These are phyloP conservation scores for Candidula unifasciata DNA, from an alignment of 2,888 invertebrate genomes.

Conservation along the genomic window DNA sequence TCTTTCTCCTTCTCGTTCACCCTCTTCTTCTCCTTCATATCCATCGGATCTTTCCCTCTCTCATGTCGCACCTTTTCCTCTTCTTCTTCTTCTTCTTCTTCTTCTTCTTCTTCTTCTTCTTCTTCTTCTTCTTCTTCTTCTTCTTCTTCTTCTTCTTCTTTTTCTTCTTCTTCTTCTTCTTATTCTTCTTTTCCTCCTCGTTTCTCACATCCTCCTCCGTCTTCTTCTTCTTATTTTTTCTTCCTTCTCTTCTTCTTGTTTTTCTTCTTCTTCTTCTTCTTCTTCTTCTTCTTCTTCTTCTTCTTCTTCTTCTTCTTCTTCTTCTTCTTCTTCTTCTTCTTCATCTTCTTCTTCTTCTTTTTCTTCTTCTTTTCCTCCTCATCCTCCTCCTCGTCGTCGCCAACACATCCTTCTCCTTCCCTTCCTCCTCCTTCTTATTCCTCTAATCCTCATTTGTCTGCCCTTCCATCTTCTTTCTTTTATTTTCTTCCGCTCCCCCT, in stretches of 20 bases:
- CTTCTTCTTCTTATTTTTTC: too few species aligned
- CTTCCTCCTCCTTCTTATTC: neutral
- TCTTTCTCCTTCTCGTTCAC: neutral
- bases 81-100: neutral
- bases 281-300: neutral
- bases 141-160: constrained; percentile 13
- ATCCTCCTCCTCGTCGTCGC: neutral
- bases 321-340: neutral
- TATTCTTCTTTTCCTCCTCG: neutral
- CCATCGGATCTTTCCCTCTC: too few species aligned
- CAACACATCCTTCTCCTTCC: neutral
- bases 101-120: constrained; percentile 5
- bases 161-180: neutral
- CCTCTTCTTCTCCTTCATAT: neutral
- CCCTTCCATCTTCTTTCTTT: neutral
- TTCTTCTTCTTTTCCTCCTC: neutral
- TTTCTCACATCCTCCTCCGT: neutral
- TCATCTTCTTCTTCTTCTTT: neutral
- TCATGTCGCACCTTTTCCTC: neutral
- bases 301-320: neutral
- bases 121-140: constrained; percentile 23
- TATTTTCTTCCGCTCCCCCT: neutral
- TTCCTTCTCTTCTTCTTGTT: too few species aligned
- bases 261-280: neutral
- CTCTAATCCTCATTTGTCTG: neutral